Conservation (phyloP, 2,888 invertebrate species). For the Tinea semifulvella region DNA sequence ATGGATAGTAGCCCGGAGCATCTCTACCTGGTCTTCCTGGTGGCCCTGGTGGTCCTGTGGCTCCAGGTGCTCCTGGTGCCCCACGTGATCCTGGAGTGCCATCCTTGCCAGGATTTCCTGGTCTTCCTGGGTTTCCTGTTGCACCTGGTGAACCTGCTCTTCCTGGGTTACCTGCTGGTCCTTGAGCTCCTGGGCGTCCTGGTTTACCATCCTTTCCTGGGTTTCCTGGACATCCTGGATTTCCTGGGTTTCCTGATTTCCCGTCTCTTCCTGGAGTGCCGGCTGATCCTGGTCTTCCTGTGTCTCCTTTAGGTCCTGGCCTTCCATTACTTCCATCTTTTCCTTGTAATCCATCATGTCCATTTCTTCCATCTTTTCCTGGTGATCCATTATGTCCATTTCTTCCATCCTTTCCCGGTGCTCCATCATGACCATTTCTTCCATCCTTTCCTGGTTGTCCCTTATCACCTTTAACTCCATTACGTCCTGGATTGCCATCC, state of each 20-base stretch:
- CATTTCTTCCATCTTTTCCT: conserved; percentile 26
- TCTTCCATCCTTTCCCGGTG: conserved; percentile 43
- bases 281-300: background rate
- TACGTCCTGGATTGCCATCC: no score
- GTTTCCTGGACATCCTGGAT: background rate
- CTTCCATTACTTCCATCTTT: conserved; percentile 21
- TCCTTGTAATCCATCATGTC: conserved; percentile 18
- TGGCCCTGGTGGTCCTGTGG: conserved; percentile 15
- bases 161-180: conserved; percentile 22
- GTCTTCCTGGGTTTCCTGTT: background rate
- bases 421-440: no score
- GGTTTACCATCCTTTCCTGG: background rate
- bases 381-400: conserved; percentile 43
- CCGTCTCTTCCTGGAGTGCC: background rate
- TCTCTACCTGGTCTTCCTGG: conserved; percentile 4
- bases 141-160: conserved; percentile 20
- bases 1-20: conserved; percentile 17
- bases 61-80: conserved; percentile 23
- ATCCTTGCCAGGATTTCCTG: background rate
- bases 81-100: conserved; percentile 13
- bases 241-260: conserved; percentile 17
- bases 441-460: no score
- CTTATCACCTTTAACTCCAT: no score
- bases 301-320: conserved; percentile 28
- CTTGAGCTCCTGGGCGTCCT: background rate